phyloP scores from a whole-genome alignment of 2,113 vertebrate species.

The Neotoma lepida region DNA sequence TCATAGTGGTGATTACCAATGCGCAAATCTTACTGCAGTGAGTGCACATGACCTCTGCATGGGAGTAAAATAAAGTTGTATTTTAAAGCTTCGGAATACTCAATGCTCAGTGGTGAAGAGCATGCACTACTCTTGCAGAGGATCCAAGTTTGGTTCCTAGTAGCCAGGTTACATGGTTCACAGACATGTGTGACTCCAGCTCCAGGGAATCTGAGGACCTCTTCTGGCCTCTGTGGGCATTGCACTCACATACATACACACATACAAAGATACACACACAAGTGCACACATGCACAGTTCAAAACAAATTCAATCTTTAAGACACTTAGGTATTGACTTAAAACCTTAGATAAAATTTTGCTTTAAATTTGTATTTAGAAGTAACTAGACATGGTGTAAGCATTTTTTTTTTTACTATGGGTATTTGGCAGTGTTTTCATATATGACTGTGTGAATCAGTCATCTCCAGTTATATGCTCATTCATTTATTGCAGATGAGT shows the following conservation, averaged over 20 bases:
- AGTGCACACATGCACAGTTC: neutral
- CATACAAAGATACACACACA: neutral
- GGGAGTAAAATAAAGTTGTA: neutral
- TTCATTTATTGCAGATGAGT: neutral
- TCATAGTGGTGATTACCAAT: conserved; percentile 46
- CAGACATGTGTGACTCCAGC: neutral
- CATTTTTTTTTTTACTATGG: neutral
- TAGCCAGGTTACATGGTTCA: neutral
- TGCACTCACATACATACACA: neutral
- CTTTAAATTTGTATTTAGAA: conserved; percentile 19
- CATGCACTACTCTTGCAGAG: neutral
- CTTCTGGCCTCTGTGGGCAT: neutral
- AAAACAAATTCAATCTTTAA: neutral
- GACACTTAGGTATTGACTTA: neutral
- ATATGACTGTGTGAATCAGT: neutral
- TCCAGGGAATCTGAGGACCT: no score
- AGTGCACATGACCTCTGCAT: conserved; percentile 60
- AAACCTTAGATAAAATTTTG: neutral
- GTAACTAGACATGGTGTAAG: neutral
- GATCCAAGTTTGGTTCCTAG: neutral
- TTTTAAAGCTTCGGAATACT: conserved; percentile 2
- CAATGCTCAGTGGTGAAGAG: neutral
- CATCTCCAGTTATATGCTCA: neutral
- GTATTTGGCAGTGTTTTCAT: neutral
- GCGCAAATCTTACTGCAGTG: neutral